Evolutionary conservation across 2,888 invertebrate species (phyloP), one percentile per base, ranked within the genome.

Genomic region (Catocala nupta): DNA sequence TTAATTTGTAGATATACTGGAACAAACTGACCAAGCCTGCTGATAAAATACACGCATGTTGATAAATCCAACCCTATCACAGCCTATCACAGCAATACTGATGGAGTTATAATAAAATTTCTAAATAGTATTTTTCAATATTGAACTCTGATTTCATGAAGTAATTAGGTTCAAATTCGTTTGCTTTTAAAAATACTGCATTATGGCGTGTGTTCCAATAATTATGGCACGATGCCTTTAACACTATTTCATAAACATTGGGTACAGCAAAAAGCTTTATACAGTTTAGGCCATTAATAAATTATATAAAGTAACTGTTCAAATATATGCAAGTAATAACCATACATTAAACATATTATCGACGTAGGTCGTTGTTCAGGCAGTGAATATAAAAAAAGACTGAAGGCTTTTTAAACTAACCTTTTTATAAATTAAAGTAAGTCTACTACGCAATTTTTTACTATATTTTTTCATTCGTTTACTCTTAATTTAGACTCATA

Each of bases 201-300:
- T 67, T 57, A 58, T 74, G 47, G 73, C 76, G 76, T 75, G 74
- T 59, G 8, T 45, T 39, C 45, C 44, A 62, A 65, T 72, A 72
- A 63, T 74, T 63, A 75, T 65, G 61, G 59, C 16, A 65, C 54
- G 34, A 53, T 60, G 55, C 56, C 49, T 71, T 64, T 60, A 71
- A 60, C 55, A 68, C 62, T 68, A 75, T 73, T 73, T 68, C 42
- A 73, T 65, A 63, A 68, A 57, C 63, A 67, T 71, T 58, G 52
- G 53, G 8, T 70, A 70, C 59, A 74, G 42, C 56, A 60, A 71
- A 70, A 72, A 66, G 67, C 71, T 74, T 73, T 60, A 60, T 51
- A 49, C 63, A 66, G 47, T 65, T 66, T 50, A 25, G 48, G 13
- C 9, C 11, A 36, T 51, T 13, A 36, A 39, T 16, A 16, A 39